Percentiles rank a stretch among this genome's conserved stretches.
Conservation (phyloP, 2,888 invertebrate genomes). For the Ptychoptera albimana region DNA sequence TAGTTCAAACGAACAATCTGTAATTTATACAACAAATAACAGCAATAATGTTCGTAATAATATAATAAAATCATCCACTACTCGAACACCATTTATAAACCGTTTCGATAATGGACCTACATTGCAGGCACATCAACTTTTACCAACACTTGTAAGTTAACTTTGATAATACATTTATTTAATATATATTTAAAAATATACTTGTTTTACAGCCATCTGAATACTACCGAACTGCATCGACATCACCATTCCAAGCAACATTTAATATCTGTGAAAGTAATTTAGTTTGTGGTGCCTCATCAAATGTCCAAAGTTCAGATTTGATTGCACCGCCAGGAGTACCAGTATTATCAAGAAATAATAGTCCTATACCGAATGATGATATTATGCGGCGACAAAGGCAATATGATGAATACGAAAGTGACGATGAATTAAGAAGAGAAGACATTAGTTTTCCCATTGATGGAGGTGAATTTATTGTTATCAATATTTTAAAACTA, state of each 20-base stretch:
- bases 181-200: conserved; percentile 1
- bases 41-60: conserved; percentile 5
- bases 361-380: conserved; percentile 14
- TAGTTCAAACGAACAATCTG: conserved; percentile 13
- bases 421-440: conserved; percentile 75
- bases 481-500: not conserved
- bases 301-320: conserved; percentile 1
- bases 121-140: conserved; percentile 24
- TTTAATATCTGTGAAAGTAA: conserved; percentile 9
- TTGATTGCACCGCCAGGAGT: conserved; percentile 19
- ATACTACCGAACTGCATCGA: conserved; percentile 39
- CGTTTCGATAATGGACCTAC: conserved; percentile 13
- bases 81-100: conserved; percentile 17
- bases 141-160: conserved; percentile 19
- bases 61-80: conserved; percentile 4
- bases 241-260: conserved; percentile 41
- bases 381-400: conserved; percentile 36
- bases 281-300: conserved; percentile 3
- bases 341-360: conserved; percentile 18
- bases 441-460: conserved; percentile 73
- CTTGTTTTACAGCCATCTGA: conserved; percentile 15
- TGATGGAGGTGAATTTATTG: conserved; percentile 42
- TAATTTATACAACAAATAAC: conserved; percentile 14
- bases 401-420: conserved; percentile 66
- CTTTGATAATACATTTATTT: not conserved